Evolutionary conservation across 2,797 vertebrate genomes (phyloP).

Genomic region (Heliangelus exortis): DNA sequence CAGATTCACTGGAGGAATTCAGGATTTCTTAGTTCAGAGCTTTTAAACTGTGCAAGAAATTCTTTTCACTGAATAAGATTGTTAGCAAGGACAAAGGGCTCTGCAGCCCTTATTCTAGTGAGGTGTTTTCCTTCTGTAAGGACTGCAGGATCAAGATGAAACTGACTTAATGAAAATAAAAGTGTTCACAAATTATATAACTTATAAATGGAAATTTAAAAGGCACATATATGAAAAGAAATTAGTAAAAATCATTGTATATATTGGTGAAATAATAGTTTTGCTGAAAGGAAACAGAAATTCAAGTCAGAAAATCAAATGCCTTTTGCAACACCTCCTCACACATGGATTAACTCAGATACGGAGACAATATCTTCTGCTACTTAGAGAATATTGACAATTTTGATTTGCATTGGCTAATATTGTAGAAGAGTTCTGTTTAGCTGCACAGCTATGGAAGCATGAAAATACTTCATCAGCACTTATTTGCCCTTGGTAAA

Average conservation of each 20-base stretch:
- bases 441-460: not conserved
- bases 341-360: not conserved
- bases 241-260: not conserved
- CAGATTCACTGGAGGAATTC: not conserved
- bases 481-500: conserved; percentile 38
- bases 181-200: not conserved
- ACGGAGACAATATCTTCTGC: not conserved
- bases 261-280: not conserved
- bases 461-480: conserved; percentile 19
- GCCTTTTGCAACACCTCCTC: not conserved
- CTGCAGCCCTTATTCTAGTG: not conserved
- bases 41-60: not conserved
- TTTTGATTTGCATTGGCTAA: conserved; percentile 30
- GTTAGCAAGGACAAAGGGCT: not conserved
- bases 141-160: not conserved
- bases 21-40: not conserved
- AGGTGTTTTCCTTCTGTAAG: not conserved
- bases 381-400: conserved; percentile 11
- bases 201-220: not conserved
- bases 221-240: not conserved
- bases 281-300: conserved; percentile 8
- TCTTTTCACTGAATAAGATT: not conserved
- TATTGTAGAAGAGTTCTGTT: not conserved
- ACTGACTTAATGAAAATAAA: not conserved
- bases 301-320: conserved; percentile 15